A percentile compares a stretch with the other conserved stretches of the same genome.
phyloP scores from a whole-genome alignment of 2,113 vertebrate genomes.

The Blennius ocellaris region DNA sequence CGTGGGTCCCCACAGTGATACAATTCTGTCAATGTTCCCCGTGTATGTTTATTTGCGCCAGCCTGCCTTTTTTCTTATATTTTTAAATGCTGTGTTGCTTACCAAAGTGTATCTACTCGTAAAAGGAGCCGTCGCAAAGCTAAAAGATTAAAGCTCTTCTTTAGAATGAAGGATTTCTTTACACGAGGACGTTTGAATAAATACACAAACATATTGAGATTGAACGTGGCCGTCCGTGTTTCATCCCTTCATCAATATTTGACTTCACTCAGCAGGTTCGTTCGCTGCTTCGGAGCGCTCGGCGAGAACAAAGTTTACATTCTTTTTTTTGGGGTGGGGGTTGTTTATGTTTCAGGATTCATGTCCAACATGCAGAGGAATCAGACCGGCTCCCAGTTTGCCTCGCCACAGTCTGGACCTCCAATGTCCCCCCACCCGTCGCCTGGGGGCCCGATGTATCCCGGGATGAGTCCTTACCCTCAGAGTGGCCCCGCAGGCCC shows the following conservation, averaged over 20 bases:
- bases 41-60: slow-evolving; percentile 32
- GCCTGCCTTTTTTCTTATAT: slow-evolving; percentile 9
- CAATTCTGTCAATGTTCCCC: neutral
- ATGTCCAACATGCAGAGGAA: slow-evolving; percentile 92
- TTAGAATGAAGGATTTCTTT: slow-evolving; percentile 22
- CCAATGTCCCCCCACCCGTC: slow-evolving; percentile 94
- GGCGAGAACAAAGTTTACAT: neutral
- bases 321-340: too few relatives aligned
- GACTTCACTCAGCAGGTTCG: slow-evolving; percentile 11
- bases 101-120: slow-evolving; percentile 49
- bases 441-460: slow-evolving; percentile 90
- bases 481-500: slow-evolving; percentile 89
- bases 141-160: slow-evolving; percentile 44
- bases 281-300: neutral
- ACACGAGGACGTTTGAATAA: slow-evolving; percentile 19
- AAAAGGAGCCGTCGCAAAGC: slow-evolving; percentile 19
- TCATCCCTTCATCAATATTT: slow-evolving; percentile 10
- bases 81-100: slow-evolving; percentile 1
- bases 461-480: slow-evolving; percentile 89
- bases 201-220: slow-evolving; percentile 6
- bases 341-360: slow-evolving; percentile 84
- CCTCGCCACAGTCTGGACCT: slow-evolving; percentile 89
- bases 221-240: neutral
- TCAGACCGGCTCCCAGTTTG: slow-evolving; percentile 90
- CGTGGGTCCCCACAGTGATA: neutral